phyloP scores from a whole-genome alignment of 2,797 vertebrate genomes.

The Acrossocheilus wenchowensis region DNA sequence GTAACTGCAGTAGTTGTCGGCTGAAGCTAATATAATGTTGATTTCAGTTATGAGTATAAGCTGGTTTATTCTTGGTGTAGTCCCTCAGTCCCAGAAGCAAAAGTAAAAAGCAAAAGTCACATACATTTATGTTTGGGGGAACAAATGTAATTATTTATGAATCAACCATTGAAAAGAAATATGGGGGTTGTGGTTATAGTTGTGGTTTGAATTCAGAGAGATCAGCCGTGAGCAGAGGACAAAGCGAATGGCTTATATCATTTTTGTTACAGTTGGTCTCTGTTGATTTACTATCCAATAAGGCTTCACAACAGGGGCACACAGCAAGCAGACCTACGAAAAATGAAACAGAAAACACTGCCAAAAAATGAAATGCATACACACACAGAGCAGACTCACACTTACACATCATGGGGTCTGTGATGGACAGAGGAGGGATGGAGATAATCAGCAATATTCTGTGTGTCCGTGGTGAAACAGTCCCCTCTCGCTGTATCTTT shows the following conservation, averaged over 20 bases:
- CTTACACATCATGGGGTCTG: background rate
- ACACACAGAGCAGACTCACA: background rate
- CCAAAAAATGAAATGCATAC: constrained; percentile 8
- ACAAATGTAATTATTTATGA: constrained; percentile 9
- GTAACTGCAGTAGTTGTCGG: background rate
- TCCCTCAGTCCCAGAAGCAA: background rate
- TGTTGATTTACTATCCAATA: constrained; percentile 47
- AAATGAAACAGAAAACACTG: constrained; percentile 12
- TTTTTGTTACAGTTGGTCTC: constrained; percentile 19
- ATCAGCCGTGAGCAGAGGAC: background rate
- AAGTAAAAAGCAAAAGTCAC: background rate
- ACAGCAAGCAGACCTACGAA: constrained; percentile 1
- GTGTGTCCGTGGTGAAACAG: background rate
- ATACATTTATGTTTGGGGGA: background rate
- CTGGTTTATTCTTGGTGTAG: background rate
- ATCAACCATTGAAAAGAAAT: background rate
- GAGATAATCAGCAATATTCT: constrained; percentile 10
- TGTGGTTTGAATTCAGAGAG: background rate
- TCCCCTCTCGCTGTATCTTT: background rate
- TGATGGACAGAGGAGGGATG: background rate
- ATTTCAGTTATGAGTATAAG: background rate
- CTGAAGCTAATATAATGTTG: background rate
- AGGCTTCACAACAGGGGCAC: constrained; percentile 31
- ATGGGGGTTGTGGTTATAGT: background rate
- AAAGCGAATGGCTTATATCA: constrained; percentile 6